Evolutionary conservation across 2,888 invertebrate genomes (phyloP), one percentile per base, ranked within the genome.

Genomic region (Tyria jacobaeae): DNA sequence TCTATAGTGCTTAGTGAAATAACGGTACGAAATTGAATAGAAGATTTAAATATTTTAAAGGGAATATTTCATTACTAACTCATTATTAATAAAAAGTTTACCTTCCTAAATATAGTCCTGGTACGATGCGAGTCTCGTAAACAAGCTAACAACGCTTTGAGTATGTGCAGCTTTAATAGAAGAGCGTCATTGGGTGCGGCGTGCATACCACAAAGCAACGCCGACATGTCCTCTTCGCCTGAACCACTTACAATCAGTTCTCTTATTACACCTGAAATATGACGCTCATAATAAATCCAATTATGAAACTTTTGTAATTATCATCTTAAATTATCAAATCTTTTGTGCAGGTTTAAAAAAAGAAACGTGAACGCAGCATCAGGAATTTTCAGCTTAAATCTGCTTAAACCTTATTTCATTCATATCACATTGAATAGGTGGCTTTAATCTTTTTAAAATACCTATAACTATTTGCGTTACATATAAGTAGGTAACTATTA

Each of bases 221-320:
- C 97, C 0, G 97, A 97, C 98, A 99, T 98, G 79, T 99, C 99
- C 79, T 99, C 99, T 81, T 99, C 99, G 0, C 99, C 99, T 0
- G 98, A 99, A 37, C 97, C 96, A 54, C 97, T 98, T 66, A 98
- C 95, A 76, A 99, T 96, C 48, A 99, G 90, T 91, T 99, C 98
- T 73, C 98, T 95, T 72, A 99, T 96, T 57, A 99, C 97, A 63
- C 97, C 96, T 96, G 51, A 54, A 57, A 31, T 9, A 6, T 10
- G n/a, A 61, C 17, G 47, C 15, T 35, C 15, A n/a, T n/a, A n/a
- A n/a, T n/a, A n/a, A n/a, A n/a, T n/a, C n/a, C n/a, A n/a, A n/a
- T n/a, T n/a, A n/a, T n/a, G n/a, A n/a, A n/a, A n/a, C n/a, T n/a
- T n/a, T n/a, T n/a, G n/a, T n/a, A n/a, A n/a, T n/a, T n/a, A n/a